A percentile compares a stretch with the other conserved stretches of the same genome.
Evolutionary conservation across 30 jellyfish, hydroid and myxozoan species (phyloP).

Genomic region (Chrysaora quinquecirrha): DNA sequence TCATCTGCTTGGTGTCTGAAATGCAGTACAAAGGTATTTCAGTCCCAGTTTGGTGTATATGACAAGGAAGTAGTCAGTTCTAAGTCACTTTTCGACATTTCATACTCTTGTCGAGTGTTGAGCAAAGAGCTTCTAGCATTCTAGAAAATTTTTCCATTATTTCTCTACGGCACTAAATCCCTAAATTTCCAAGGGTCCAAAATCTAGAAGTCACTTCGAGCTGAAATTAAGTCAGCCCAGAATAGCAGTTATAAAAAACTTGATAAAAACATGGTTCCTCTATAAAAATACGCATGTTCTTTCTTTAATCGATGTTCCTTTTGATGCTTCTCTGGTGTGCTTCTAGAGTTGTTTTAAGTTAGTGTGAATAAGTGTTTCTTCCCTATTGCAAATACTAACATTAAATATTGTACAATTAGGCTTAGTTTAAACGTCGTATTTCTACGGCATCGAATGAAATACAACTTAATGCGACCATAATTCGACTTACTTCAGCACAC

Average conservation of each 20-base stretch:
- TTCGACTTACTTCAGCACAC: no score
- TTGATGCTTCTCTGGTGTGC: not conserved
- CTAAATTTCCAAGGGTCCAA: not conserved
- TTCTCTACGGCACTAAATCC: not conserved
- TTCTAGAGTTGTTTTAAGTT: not conserved
- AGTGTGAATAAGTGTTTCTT: not conserved
- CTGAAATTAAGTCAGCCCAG: not conserved
- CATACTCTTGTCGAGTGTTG: not conserved
- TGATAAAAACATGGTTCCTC: not conserved
- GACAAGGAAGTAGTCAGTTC: not conserved
- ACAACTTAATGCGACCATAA: no score
- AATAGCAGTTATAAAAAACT: not conserved
- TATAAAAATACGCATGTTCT: not conserved
- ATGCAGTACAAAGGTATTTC: not conserved
- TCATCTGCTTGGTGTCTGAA: no score
- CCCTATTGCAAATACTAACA: no score
- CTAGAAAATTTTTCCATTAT: not conserved
- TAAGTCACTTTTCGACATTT: not conserved
- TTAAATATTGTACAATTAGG: no score
- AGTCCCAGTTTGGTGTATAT: not conserved
- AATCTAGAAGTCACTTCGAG: not conserved
- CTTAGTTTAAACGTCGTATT: not conserved
- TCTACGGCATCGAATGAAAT: no score
- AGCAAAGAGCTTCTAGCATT: not conserved
- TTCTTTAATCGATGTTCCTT: not conserved